Base-by-base conservation (phyloP, 1,140 invertebrate species). In the Papilio polyxenes region DNA sequence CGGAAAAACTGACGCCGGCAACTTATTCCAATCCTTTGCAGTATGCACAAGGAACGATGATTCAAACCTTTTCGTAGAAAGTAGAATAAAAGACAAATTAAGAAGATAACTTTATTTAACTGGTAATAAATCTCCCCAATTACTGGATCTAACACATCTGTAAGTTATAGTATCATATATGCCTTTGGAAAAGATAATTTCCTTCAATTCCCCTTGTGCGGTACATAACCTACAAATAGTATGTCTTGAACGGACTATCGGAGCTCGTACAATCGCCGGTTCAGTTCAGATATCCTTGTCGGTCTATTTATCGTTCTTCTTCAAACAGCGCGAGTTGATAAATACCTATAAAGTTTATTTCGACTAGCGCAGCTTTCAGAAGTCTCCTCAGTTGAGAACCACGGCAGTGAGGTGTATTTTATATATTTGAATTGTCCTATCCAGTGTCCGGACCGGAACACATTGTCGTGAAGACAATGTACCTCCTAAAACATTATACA, bases 141-240 rank as follows among this genome's bases (percentile, higher is more conserved):
- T 94, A 86, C 96, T 96, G 2, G 94, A 93, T 89, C 95, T 96
- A 2, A 96, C 97, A 92, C 97, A 97, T 85, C 95, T 93, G 83
- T 97, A 98, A 1, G 96, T 95, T 17, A 92, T 85, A 86, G 96
- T n/a, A 93, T 97, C 96, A 89, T 97, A 95, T 92, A 97, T 98
- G 0, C 90, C 88, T 82, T 96, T 95, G 2, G 98, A 97, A 86
- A 98, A 96, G 84, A 97, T 96, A 5, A 97, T 92, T 92, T 98
- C 96, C 83, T 96, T 92, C n/a, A 98, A 91, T 82, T 97, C 95
- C 37, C 98, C 98, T 85, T 96, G 92, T 9, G 95, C 87, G 8
- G 96, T 97, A 92, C 98, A 99, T 85, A 98, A 88, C 74, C 96
- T 95, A 90, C 98, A 98, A 87, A 98, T 95, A 0, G 95, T 95